Evolutionary conservation across 92 coral and sea anemone species (phyloP), one percentile per base, ranked within the genome.

Genomic region (Scolanthus callimorphus): DNA sequence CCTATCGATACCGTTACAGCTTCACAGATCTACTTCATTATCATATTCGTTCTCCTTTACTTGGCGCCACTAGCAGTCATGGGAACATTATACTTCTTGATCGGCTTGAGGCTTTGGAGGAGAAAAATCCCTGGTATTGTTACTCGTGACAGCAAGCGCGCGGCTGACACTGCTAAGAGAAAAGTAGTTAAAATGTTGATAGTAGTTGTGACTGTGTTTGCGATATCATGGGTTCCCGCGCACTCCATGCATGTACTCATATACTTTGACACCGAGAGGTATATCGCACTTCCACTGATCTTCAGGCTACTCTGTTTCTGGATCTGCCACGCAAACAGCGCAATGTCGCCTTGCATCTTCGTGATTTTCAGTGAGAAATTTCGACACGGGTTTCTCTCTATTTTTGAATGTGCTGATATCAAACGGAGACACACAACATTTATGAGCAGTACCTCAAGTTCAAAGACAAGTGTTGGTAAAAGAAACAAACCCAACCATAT

Each of bases 191-290:
- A 77, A 25, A 76, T 86, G 95, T 45, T 81, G 0, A 66, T 81
- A 8, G 57, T 76, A 29, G 85, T 76, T 1, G 85, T 83, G 21
- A 56, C 70, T 3, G 85, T 78, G 41, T 83, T 83, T 31, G 90
- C 90, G 17, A 3, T 86, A 48, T 81, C 81, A 3, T 86, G 95
- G 95, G 59, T 86, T 27, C 95, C 95, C 0, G 81, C 95, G 1
- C 95, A 86, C 39, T 38, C 74, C 15, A 86, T 76, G 88, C 95
- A 86, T 34, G 65, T 86, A 29, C 58, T 86, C 50, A 49, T 69
- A 55, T 81, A 76, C 55, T 86, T 59, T 53, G 67, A 65, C 57
- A 11, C 22, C 11, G 55, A 51, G 34, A 25, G 21, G 10, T 79
- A 76, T 58, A 11, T 21, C 31, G 41, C 67, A 8, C 51, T 81